Conservation (phyloP, 2,888 invertebrate genomes). For the Holacanthella duospinosa region DNA sequence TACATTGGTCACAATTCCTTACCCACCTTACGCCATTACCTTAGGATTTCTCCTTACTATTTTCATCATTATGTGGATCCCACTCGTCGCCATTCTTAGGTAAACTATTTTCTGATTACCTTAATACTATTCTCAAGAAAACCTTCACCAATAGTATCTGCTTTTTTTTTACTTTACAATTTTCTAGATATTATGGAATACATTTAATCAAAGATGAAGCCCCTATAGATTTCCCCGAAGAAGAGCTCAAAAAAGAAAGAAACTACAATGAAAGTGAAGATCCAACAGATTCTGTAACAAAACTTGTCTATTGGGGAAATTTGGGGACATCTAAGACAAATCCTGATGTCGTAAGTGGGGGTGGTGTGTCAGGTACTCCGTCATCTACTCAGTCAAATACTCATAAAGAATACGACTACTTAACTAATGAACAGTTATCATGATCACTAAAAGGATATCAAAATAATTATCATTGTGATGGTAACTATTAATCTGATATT, state of each 20-base stretch:
- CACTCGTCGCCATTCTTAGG: not conserved
- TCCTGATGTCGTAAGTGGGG: no score
- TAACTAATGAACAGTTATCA: no score
- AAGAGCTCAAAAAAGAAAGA: not conserved
- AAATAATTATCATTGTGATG: no score
- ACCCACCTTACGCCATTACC: not conserved
- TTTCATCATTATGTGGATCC: not conserved
- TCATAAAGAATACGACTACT: no score
- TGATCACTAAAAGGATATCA: no score
- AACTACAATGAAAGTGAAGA: not conserved
- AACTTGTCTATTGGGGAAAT: no score
- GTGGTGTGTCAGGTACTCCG: no score
- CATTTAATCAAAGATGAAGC: constrained; percentile 3
- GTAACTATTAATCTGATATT: no score
- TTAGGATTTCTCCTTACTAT: not conserved
- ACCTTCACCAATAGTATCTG: not conserved
- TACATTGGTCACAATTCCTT: not conserved
- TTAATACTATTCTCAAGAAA: no score
- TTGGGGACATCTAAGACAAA: no score
- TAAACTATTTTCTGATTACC: no score
- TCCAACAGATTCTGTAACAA: not conserved
- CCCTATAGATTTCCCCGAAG: constrained; percentile 4
- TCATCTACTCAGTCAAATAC: no score
- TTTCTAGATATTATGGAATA: constrained; percentile 1
- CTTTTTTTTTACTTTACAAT: not conserved